phyloP scores from a whole-genome alignment of 2,797 vertebrate species.

The Passerculus sandwichensis region DNA sequence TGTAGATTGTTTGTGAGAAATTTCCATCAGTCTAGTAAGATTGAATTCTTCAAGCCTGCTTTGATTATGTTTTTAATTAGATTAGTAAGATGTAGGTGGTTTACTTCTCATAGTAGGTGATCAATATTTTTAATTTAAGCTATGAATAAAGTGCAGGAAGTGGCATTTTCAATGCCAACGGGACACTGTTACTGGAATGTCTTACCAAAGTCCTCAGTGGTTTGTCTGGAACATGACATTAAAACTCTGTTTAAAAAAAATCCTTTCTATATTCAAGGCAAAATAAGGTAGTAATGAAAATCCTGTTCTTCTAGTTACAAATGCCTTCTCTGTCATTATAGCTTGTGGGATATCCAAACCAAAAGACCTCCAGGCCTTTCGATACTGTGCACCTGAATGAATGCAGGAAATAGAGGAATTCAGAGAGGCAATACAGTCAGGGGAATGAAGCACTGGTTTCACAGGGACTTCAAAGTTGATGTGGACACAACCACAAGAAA shows the following conservation, averaged over 20 bases:
- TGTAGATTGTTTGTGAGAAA: not conserved
- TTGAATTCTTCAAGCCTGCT: not conserved
- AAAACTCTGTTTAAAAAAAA: not conserved
- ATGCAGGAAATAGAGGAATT: not conserved
- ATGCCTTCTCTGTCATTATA: not conserved
- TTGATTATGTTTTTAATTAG: not conserved
- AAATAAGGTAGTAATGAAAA: not conserved
- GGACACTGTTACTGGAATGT: not conserved
- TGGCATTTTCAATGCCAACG: not conserved
- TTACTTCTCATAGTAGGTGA: not conserved
- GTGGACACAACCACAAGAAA: not conserved
- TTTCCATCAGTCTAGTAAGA: not conserved
- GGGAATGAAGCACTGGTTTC: not conserved
- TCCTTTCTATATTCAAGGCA: not conserved
- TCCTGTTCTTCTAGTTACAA: not conserved
- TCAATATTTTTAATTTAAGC: conserved; percentile 44
- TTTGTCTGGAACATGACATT: not conserved
- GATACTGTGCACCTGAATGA: rapidly evolving
- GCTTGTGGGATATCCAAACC: not conserved
- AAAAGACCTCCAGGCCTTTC: not conserved
- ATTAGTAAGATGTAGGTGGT: not conserved
- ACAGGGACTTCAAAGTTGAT: not conserved
- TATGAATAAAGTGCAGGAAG: not conserved
- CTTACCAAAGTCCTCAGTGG: not conserved
- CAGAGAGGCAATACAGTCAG: not conserved